Evolutionary conservation across 2,797 vertebrate genomes (phyloP), one percentile per base, ranked within the genome.

Genomic region (Pelodytes ibericus): DNA sequence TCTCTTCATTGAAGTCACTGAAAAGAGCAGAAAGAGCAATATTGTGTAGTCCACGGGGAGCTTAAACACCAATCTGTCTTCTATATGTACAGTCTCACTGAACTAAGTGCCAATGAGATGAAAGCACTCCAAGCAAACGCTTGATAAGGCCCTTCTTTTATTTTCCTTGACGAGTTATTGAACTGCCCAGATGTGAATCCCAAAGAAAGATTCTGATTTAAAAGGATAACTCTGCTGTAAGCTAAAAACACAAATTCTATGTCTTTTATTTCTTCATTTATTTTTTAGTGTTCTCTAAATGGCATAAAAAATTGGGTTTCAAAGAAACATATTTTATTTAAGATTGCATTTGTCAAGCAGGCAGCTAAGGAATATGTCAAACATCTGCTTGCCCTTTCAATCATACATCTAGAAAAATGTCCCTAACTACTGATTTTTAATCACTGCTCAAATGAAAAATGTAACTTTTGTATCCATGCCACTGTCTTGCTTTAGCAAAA

Each of bases 201-300:
- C 79, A 22, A 15, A 79, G 57, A 81, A 84, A 81, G 67, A 69
- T 68, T 82, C 27, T 82, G 1, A 61, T 76, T 86, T 85, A 72
- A 82, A 88, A 85, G 24, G 2, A 4, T 81, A 70, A 81, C 68
- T 86, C 85, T 82, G 75, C 79, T 84, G 31, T 60, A 84, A 85
- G 75, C 30, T 71, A 72, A 83, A 85, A 81, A 85, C 74, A 80
- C 41, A 84, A 64, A 81, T 77, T 74, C 60, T 74, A 63, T 71
- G 41, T 60, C 29, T 71, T 74, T 18, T 27, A 26, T 72, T 84
- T 72, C 80, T 83, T 72, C 73, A 82, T 83, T 86, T 86, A 83
- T 72, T 84, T 71, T n/a, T 81, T 86, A 85, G 83, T 86, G 74
- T 80, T 84, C 69, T 82, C 36, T 76, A 77, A 90, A 80, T 81